Percentiles rank a stretch among this genome's conserved stretches.
These are phyloP conservation scores for Forbesichthys agassizii DNA, from an alignment of 2,113 vertebrate genomes.

Conservation along the genomic window DNA sequence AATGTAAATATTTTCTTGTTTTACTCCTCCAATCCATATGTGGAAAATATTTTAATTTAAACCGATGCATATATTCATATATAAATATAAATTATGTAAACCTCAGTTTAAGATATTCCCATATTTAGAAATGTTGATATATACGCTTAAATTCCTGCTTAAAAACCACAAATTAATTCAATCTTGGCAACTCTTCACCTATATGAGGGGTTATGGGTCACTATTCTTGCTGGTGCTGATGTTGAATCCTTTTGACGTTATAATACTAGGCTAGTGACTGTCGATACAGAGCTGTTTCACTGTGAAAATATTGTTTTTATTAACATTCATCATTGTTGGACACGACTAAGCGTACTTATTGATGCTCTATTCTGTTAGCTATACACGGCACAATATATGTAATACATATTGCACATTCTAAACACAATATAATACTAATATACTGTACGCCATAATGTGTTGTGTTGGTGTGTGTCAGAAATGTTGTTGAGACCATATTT, in stretches of 20 bases:
- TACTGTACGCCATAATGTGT: no score
- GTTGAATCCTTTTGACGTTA: conserved; percentile 11
- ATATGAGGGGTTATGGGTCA: background rate
- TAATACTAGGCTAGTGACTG: conserved; percentile 25
- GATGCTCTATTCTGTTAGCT: no score
- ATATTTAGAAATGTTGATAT: conserved; percentile 16
- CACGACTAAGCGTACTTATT: background rate
- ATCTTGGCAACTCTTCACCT: conserved; percentile 11
- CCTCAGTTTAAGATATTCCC: background rate
- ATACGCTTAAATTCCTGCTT: conserved; percentile 10
- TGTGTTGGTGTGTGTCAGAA: background rate
- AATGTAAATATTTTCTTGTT: conserved; percentile 44
- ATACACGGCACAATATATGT: no score
- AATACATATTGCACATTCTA: no score
- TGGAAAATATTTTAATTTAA: conserved; percentile 6
- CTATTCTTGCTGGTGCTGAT: conserved; percentile 10
- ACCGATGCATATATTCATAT: background rate
- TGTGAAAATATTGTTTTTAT: conserved; percentile 45
- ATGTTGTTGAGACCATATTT: background rate
- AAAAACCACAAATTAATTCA: conserved; percentile 1
- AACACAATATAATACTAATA: no score
- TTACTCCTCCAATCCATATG: conserved; percentile 18
- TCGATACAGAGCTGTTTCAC: conserved; percentile 51
- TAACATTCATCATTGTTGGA: background rate
- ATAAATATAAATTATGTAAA: conserved; percentile 3